These are phyloP conservation scores for Stratiomys singularior DNA, from an alignment of 2,888 invertebrate species.

Conservation along the genomic window DNA sequence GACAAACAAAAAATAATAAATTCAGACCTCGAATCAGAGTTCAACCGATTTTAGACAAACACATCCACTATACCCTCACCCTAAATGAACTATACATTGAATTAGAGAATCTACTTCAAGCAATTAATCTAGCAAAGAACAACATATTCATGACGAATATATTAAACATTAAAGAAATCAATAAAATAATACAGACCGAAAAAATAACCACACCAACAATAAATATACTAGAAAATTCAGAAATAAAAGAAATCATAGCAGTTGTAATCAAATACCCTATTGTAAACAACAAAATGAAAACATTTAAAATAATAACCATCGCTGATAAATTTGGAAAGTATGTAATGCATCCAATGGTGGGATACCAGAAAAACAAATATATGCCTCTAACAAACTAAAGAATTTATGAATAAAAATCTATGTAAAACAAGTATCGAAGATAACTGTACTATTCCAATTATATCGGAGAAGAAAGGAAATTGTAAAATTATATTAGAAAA, in stretches of 20 bases:
- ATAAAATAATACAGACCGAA: not conserved
- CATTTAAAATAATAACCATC: not conserved
- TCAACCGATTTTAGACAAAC: not conserved
- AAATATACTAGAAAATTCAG: not conserved
- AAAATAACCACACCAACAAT: not conserved
- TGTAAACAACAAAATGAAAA: not conserved
- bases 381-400: not conserved
- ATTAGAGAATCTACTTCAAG: not conserved
- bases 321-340: not conserved
- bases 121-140: slow-evolving; percentile 5
- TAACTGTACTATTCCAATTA: not conserved
- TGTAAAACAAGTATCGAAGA: not conserved
- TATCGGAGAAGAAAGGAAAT: not conserved
- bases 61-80: not conserved
- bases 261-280: not conserved
- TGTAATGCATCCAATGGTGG: not conserved
- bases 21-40: not conserved
- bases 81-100: not conserved
- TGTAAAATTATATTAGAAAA: slow-evolving; percentile 17
- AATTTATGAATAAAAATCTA: slow-evolving; percentile 3
- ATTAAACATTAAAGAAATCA: not conserved
- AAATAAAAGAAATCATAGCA: not conserved
- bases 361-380: not conserved
- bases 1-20: slow-evolving; percentile 15
- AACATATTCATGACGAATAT: not conserved